These are phyloP conservation scores for Holocentrus rufus DNA, from an alignment of 2,797 vertebrate species.

Conservation along the genomic window DNA sequence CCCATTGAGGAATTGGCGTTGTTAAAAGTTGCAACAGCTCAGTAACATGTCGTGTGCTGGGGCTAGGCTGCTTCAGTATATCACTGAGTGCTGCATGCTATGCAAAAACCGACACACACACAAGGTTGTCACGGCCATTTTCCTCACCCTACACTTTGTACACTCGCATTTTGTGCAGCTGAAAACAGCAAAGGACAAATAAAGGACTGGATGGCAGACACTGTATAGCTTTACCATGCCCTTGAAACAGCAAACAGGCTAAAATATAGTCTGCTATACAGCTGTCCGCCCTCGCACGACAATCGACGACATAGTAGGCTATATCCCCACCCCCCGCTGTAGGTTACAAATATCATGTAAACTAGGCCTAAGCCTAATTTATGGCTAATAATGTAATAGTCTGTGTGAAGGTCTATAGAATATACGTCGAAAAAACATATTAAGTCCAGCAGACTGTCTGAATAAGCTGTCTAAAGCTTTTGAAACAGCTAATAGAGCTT, in stretches of 20 bases:
- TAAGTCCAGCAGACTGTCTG: slow-evolving; percentile 1
- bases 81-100: slow-evolving; percentile 22
- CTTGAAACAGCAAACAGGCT: not conserved
- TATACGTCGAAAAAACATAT: slow-evolving; percentile 40
- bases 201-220: too few species aligned
- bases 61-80: slow-evolving; percentile 37
- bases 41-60: slow-evolving; percentile 20
- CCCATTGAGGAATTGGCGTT: not conserved
- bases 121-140: slow-evolving; percentile 62
- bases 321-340: slow-evolving; percentile 78
- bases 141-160: slow-evolving; percentile 21
- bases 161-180: slow-evolving; percentile 37
- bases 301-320: slow-evolving; percentile 77
- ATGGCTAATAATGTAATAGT: slow-evolving; percentile 50
- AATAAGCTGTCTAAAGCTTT: not conserved
- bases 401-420: not conserved
- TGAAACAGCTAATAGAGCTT: not conserved
- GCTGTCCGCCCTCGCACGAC: slow-evolving; percentile 71
- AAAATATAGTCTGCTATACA: slow-evolving; percentile 33
- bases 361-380: slow-evolving; percentile 69
- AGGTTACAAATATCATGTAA: slow-evolving; percentile 71
- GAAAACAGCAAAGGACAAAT: slow-evolving; percentile 12
- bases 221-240: not conserved
- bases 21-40: not conserved
- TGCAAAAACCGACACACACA: slow-evolving; percentile 28